Percentiles rank a stretch among this genome's conserved stretches.
Evolutionary conservation across 2,113 vertebrate species (phyloP).

Genomic region (Ammospiza caudacuta): DNA sequence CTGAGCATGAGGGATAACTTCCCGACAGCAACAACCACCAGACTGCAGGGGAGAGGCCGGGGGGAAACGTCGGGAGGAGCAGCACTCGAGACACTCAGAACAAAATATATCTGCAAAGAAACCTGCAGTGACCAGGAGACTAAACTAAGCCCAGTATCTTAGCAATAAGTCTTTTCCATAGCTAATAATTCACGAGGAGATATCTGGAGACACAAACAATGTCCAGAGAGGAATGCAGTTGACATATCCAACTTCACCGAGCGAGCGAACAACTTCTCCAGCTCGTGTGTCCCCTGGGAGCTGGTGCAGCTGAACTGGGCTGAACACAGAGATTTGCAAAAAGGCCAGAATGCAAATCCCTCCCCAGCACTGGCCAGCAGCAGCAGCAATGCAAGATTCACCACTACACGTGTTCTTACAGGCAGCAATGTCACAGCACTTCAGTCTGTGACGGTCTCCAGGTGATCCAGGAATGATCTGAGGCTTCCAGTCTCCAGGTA

Average conservation of each 20-base stretch:
- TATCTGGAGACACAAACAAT: slow-evolving; percentile 20
- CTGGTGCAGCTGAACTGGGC: neutral
- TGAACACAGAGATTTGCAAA: neutral
- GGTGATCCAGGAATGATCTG: neutral
- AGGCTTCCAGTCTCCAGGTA: neutral
- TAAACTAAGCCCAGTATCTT: neutral
- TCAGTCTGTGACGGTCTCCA: too few relatives aligned
- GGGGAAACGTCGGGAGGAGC: neutral
- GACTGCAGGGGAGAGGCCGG: neutral
- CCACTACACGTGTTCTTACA: neutral
- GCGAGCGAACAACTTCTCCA: fast-evolving
- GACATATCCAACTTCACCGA: neutral
- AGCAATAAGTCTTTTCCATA: neutral
- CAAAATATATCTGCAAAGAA: neutral
- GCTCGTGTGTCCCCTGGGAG: neutral
- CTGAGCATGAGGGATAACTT: slow-evolving; percentile 54
- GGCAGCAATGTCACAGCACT: neutral
- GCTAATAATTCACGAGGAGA: slow-evolving; percentile 10
- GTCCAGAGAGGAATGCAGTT: slow-evolving; percentile 3
- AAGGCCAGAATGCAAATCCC: neutral
- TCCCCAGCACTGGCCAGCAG: neutral
- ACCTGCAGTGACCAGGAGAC: slow-evolving; percentile 18
- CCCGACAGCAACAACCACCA: slow-evolving; percentile 44
- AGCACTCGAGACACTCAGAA: neutral
- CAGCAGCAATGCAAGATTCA: neutral